phyloP scores from a whole-genome alignment of 2,797 vertebrate genomes.

The Hyperoplus immaculatus region DNA sequence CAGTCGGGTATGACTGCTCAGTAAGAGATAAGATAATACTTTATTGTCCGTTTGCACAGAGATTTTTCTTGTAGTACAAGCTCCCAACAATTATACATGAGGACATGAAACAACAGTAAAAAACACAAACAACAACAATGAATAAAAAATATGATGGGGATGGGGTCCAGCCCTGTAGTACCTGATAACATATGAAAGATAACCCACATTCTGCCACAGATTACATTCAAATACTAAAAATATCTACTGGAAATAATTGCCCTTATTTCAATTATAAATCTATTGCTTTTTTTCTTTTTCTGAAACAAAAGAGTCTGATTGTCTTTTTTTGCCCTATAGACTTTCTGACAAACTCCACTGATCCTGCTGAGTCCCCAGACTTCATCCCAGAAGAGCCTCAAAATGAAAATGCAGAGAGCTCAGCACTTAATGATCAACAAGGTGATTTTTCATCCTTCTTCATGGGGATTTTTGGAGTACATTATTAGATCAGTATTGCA shows the following conservation, averaged over 20 bases:
- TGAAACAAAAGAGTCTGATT: neutral
- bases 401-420: slow-evolving; percentile 48
- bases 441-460: slow-evolving; percentile 49
- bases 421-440: slow-evolving; percentile 37
- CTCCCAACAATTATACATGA: too few species aligned
- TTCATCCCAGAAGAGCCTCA: slow-evolving; percentile 38
- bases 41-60: neutral
- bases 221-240: neutral
- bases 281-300: neutral
- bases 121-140: too few species aligned
- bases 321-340: slow-evolving; percentile 64
- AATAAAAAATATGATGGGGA: too few species aligned
- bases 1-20: neutral
- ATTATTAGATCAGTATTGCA: neutral
- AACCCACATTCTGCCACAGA: neutral
- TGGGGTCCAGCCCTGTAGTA: too few species aligned
- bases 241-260: neutral
- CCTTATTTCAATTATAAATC: neutral
- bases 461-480: too few species aligned
- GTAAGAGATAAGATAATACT: neutral
- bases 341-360: slow-evolving; percentile 70
- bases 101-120: too few species aligned
- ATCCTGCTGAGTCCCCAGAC: slow-evolving; percentile 47
- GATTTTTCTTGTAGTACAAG: too few species aligned
- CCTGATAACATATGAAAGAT: neutral